Evolutionary conservation across 2,888 invertebrate species (phyloP), one percentile per base, ranked within the genome.

Genomic region (Eupithecia subfuscata): DNA sequence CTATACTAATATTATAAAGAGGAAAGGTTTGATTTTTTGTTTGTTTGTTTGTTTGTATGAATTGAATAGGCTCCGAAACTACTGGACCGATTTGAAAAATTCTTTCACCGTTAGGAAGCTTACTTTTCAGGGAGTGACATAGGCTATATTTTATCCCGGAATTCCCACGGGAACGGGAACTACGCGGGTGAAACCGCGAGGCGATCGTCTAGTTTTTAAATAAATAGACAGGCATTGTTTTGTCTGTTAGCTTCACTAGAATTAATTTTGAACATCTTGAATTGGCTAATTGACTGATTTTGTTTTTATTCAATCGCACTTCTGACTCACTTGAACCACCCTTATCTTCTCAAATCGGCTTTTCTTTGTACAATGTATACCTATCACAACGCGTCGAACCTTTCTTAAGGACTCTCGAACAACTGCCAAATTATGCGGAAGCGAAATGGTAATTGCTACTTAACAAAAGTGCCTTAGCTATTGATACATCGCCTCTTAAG

Each of bases 361-460:
- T 74, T 70, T 48, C 69, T 78, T 71, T 80, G 77, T 80, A 73
- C 78, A 76, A 71, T 76, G 74, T 74, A 81, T 82, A 80, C 77
- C 77, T 76, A 80, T 83, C 80, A 85, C 82, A 86, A 86, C 88
- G 90, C 90, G 88, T 91, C 83, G 84, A 83, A 81, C 82, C 89
- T 84, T 79, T 79, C 82, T 79, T 82, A 84, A 87, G 85, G 80
- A 82, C 83, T 73, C 87, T 89, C 81, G 83, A 87, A 83, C 78
- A 78, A 81, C 75, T 84, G 79, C 80, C 84, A 89, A 91, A 91
- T 92, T 88, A 90, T 79, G 85, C 85, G 87, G 86, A 90, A 88
- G 85, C 89, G 91, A 92, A 82, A 78, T 82, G 86, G 87, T 91
- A 90, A 92, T 91, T 89, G 88, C 84, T 76, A 78, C 78, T 77